Base-by-base conservation (phyloP, 2,113 vertebrate genomes). In the Daubentonia madagascariensis region DNA sequence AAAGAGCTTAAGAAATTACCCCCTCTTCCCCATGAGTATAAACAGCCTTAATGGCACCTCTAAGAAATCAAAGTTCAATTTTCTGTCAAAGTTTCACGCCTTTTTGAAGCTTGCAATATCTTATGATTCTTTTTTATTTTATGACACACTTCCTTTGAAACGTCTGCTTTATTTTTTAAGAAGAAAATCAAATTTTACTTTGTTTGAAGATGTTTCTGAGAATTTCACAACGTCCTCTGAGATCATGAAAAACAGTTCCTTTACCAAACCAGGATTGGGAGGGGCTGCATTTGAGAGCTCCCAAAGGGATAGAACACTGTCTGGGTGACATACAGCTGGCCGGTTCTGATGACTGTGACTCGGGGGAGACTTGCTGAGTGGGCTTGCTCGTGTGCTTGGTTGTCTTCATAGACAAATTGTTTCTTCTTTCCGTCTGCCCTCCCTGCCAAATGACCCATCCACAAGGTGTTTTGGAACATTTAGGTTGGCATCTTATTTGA, bases 111-210 rank as follows among this genome's bases (percentile, higher is more conserved):
- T 81, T 90, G 3, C 3, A 84, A 0, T 75, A 12, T 84, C 40
- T 84, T 72, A 10, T 22, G 35, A 20, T 75, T 95, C 52, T 86
- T 91, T 84, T 35, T 50, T 22, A 65, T 85, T 65, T 86, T 65
- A n/a, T 52, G 30, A 52, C 61, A 59, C 13, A 59, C n/a, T 91
- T 43, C 35, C 32, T 92, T 52, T 87, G 85, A 97, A 80, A 68
- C 40, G 72, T 40, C 5, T 30, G 32, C 40, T 73, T 52, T 65
- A 30, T 76, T 65, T 89, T 95, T 85, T 65, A 28, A 65, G 40
- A 83, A 43, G 32, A 54, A 63, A 91, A 13, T 91, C 89, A 68
- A 83, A 79, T 48, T 85, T 57, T 84, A 20, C 91, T 96, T 95
- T 72, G 20, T 92, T 76, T 65, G 35, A 73, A 63, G 35, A 4